phyloP scores from a whole-genome alignment of 2,113 vertebrate species.

The Hyperoodon ampullatus region DNA sequence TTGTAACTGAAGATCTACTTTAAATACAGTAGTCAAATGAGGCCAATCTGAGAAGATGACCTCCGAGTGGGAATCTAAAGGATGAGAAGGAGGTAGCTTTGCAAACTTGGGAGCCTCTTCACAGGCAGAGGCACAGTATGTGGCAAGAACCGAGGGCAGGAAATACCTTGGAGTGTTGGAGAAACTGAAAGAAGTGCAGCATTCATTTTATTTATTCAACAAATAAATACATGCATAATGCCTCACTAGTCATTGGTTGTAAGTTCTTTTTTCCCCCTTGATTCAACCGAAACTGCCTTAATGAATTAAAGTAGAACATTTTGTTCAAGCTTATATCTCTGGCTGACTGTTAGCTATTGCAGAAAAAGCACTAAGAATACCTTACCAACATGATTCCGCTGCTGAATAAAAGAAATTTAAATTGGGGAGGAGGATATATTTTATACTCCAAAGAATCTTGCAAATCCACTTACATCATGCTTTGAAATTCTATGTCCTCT shows the following conservation, averaged over 20 bases:
- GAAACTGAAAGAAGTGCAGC: neutral
- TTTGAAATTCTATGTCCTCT: slow-evolving; percentile 55
- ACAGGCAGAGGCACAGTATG: neutral
- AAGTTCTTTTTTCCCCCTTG: neutral
- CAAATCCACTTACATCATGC: slow-evolving; percentile 40
- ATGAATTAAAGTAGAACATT: slow-evolving; percentile 47
- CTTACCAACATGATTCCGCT: slow-evolving; percentile 16
- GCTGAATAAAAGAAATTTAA: slow-evolving; percentile 27
- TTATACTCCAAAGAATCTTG: slow-evolving; percentile 30
- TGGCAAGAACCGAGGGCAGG: neutral
- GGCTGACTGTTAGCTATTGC: slow-evolving; percentile 51
- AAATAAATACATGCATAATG: neutral
- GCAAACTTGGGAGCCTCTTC: neutral
- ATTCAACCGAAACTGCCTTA: slow-evolving; percentile 34
- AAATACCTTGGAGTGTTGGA: neutral
- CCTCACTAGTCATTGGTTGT: neutral
- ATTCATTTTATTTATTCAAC: neutral
- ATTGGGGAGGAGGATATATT: slow-evolving; percentile 1
- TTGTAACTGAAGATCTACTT: neutral
- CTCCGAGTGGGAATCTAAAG: neutral
- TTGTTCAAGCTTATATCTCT: slow-evolving; percentile 45
- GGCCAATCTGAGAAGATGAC: neutral
- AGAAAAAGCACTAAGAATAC: slow-evolving; percentile 35
- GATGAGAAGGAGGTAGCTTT: neutral
- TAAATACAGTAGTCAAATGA: neutral